A percentile compares a stretch with the other conserved stretches of the same genome.
Conservation (phyloP, 1,140 invertebrate genomes). For the Octopus sinensis region DNA sequence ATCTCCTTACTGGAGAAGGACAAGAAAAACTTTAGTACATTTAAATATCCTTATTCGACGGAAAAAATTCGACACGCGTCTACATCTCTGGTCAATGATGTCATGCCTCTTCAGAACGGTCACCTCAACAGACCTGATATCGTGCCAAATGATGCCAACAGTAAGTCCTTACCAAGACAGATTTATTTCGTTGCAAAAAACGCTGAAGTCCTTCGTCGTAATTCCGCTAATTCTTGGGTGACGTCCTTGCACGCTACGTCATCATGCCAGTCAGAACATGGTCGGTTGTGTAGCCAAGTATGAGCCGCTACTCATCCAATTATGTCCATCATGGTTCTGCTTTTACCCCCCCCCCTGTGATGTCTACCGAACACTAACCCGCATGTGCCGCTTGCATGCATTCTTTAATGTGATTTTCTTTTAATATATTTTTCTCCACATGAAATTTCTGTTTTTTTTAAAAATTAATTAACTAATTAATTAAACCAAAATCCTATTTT, state of each 20-base stretch:
- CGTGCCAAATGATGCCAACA: conserved; percentile 21
- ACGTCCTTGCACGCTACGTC: conserved; percentile 45
- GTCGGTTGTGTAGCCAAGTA: conserved; percentile 43
- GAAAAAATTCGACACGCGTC: background rate
- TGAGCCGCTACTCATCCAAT: conserved; percentile 12
- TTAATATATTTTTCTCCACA: too few relatives aligned
- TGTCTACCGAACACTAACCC: too few relatives aligned
- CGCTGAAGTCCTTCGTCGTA: conserved; percentile 34
- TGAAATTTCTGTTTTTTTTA: too few relatives aligned
- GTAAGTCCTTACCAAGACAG: conserved; percentile 23
- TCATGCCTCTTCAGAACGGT: conserved; percentile 8
- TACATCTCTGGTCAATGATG: conserved; percentile 19
- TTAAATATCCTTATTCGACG: conserved; percentile 15
- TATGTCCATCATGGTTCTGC: too few relatives aligned
- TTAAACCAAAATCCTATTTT: too few relatives aligned
- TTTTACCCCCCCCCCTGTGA: too few relatives aligned
- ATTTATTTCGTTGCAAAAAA: conserved; percentile 30
- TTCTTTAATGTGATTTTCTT: too few relatives aligned
- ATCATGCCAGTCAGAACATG: conserved; percentile 45
- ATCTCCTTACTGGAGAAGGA: conserved; percentile 26
- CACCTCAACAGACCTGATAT: conserved; percentile 17
- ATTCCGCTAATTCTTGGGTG: conserved; percentile 47
- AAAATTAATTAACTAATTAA: too few relatives aligned
- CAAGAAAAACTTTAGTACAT: conserved; percentile 15
- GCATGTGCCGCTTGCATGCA: too few relatives aligned